Evolutionary conservation across 2,888 invertebrate species (phyloP), one percentile per base, ranked within the genome.

Genomic region (Marasmarcha lunaedactyla): DNA sequence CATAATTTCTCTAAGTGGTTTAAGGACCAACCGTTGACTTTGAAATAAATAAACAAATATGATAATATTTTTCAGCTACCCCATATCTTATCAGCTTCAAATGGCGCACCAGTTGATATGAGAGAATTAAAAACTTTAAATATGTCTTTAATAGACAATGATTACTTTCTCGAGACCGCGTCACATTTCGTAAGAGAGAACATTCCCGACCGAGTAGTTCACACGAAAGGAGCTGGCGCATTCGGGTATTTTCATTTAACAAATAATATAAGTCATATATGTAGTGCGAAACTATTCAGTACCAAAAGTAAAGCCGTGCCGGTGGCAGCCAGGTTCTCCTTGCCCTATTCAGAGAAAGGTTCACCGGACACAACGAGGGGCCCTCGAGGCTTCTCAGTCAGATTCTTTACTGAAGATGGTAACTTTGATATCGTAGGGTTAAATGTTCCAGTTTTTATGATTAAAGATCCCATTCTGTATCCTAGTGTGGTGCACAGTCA

Each of bases 141-240:
- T 0, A 87, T 88, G 0, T 78, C 88, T 20, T 78, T 96, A 2
- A 66, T 95, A 5, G 91, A 94, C 63, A 96, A 96, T 70, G 87
- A 88, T 47, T 87, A 88, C 36, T 88, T 87, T 45, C 55, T 92
- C 38, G 91, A 92, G 52, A 90, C 91, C 58, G 68, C 92, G 46
- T 84, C 90, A 0, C 90, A 94, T 61, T 94, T 95, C 55, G 88
- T 89, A 57, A 83, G 94, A 10, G 96, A 96, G 67, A 86, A 95
- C 38, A 95, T 95, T 52, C 95, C 95, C 0, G 94, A 95, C 62
- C 86, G 95, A 47, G 93, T 94, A 0, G 94, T 93, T 1, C 94
- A 94, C 64, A 94, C 95, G 1, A 95, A 95, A 71, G 95, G 95
- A 47, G 92, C 90, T 35, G 93, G 90, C 33, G 91, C 90, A 1